Percentiles rank a stretch among this genome's conserved stretches.
phyloP scores from a whole-genome alignment of 2,113 vertebrate genomes.

The Setophaga kirtlandii region DNA sequence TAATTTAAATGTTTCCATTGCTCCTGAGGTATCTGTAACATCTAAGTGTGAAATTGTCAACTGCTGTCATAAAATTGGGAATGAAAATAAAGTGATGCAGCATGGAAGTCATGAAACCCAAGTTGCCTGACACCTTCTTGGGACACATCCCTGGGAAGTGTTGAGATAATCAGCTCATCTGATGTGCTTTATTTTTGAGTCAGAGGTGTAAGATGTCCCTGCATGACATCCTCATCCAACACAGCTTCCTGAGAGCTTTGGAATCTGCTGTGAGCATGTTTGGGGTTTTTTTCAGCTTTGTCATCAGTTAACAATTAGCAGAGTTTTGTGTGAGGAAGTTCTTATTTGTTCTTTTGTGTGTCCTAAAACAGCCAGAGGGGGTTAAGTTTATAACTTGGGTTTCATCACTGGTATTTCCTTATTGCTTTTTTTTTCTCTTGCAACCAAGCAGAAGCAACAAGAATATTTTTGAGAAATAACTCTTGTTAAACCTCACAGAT shows the following conservation, averaged over 20 bases:
- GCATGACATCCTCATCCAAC: not conserved
- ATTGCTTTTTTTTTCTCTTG: not conserved
- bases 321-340: not conserved
- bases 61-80: not conserved
- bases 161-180: not conserved
- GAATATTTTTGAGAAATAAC: not conserved
- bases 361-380: not conserved
- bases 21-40: not conserved
- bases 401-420: not conserved
- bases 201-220: constrained; percentile 38
- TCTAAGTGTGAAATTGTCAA: not conserved
- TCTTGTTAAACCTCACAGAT: not conserved
- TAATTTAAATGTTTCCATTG: not conserved
- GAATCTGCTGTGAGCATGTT: not conserved
- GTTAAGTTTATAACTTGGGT: not conserved
- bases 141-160: not conserved
- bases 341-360: not conserved
- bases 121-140: not conserved
- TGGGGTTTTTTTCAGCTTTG: not conserved
- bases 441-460: not conserved
- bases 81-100: not conserved
- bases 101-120: not conserved
- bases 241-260: not conserved
- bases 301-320: not conserved
- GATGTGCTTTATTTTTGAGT: not conserved